Base-by-base conservation (phyloP, 2,888 invertebrate species). In the Ophion slaviceki region DNA sequence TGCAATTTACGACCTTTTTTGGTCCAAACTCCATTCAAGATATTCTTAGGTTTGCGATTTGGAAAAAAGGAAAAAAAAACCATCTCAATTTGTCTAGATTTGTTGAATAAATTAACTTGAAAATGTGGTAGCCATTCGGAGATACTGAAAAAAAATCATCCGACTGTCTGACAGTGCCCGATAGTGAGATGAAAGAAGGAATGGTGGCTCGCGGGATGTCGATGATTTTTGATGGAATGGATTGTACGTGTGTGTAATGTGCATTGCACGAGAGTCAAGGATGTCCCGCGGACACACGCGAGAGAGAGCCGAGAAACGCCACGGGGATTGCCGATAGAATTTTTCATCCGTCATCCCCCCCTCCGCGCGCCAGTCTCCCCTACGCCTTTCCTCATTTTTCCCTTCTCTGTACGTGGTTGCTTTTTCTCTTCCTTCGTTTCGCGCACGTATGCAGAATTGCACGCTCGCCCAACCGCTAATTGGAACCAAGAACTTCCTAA, bases 381-480 rank as follows among this genome's bases (percentile, higher is more conserved):
- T 64, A 71, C 28, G 61, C 17, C 45, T 75, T 80, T 71, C 32
- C 74, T 75, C 45, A 62, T 57, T 85, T 83, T 75, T 57, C 14
- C 72, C 68, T 75, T 79, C 14, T 71, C 61, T 78, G 59, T 62
- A 53, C 74, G 68, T 57, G 71, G 47, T 47, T 79, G 53, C 62
- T 57, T 28, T 79, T 79, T 61, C 24, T 66, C 62, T 40, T 85
- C 57, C 70, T 76, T 53, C 28, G 24, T 67, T 82, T n/a, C 14
- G 32, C 76, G 80, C 66, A 66, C 53, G 53, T 20, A 79, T 36
- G 45, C 28, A 57, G 8, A 72, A 70, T 80, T 74, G 68, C 36
- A 66, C 74, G 62, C 68, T 61, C 74, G 67, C 75, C 82, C 77
- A 84, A 45, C 14, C 67, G 83, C 87, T 89, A 89, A 90, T 90